Conservation (phyloP, 2,797 vertebrate species). For the Paratrypauchen microcephalus region DNA sequence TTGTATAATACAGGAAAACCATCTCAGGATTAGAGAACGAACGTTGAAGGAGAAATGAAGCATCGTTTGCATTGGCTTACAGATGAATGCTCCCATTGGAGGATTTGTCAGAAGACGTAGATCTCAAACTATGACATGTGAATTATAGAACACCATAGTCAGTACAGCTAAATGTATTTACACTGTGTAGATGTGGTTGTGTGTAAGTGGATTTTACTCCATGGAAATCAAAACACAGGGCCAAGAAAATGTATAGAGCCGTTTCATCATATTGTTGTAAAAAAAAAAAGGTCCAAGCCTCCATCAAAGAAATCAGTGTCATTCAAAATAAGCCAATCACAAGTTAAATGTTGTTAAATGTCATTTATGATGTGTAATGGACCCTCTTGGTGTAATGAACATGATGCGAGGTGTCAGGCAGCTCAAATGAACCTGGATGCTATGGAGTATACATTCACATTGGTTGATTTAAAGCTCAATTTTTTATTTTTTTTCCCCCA, state of each 20-base stretch:
- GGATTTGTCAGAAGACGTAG: constrained; percentile 81
- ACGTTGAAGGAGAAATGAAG: constrained; percentile 74
- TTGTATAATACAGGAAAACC: constrained; percentile 75
- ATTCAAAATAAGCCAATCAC: constrained; percentile 13
- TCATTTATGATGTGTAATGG: not conserved
- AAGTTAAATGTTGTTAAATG: constrained; percentile 24
- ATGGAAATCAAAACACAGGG: constrained; percentile 53
- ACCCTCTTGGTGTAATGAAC: not conserved
- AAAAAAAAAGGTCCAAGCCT: constrained; percentile 50
- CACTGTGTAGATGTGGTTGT: constrained; percentile 38
- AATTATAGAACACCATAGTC: constrained; percentile 72
- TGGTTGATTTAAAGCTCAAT: too few relatives aligned
- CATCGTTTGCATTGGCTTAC: constrained; percentile 76
- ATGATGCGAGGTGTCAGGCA: constrained; percentile 7
- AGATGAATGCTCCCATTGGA: constrained; percentile 79
- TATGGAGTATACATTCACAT: not conserved
- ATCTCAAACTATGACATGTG: constrained; percentile 77
- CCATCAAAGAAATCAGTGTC: constrained; percentile 8
- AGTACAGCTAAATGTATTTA: constrained; percentile 60
- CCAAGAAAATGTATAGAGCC: constrained; percentile 52
- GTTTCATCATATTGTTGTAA: constrained; percentile 66
- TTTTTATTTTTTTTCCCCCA: too few relatives aligned
- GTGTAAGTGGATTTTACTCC: constrained; percentile 73
- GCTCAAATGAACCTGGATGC: not conserved
- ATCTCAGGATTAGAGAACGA: constrained; percentile 80